Base-by-base conservation (phyloP, 2,797 vertebrate genomes). In the Acanthurus lineatus region DNA sequence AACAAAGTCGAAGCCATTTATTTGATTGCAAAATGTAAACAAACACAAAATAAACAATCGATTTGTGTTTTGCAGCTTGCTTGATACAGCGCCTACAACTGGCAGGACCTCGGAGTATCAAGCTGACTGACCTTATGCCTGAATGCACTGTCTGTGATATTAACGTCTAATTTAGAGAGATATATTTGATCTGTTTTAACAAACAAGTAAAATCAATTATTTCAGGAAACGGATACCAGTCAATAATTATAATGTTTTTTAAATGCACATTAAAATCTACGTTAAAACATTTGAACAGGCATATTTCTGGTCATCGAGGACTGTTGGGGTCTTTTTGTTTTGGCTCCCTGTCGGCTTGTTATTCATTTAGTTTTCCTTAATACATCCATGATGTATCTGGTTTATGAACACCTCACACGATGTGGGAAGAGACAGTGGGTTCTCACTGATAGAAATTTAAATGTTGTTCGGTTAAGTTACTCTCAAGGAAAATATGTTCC, bases 1-100 rank as follows among this genome's bases (percentile, higher is more conserved):
- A 97, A 82, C 77, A 96, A 89, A 79, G 96, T 95, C 11, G 96
- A 95, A 66, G 96, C 91, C 96, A 96, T 96, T 91, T 90, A 47
- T 76, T 82, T 78, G 61, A 40, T 60, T 17, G 17, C 10, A 85
- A 88, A 90, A 93, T 89, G 88, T 93, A 93, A 93, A 93, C 89
- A 94, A 93, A 91, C 85, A 85, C 74, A 91, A 93, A 93, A 93
- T 91, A 94, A 93, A 93, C 91, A 93, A 93, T 92, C 86, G 90
- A 88, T 93, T 90, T 88, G 84, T 94, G 91, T 92, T 91, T 92
- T 88, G 89, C 91, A 90, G 88, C 88, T 80, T 70, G 84, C 85
- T 91, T 88, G 88, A 84, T 93, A 89, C 88, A 92, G 93, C 93
- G 93, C 93, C 93, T 92, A 92, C 93, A 93, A 94, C 79, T 74